Percentiles rank a stretch among this genome's conserved stretches.
Conservation (phyloP, 2,113 vertebrate genomes). For the Seriola rivoliana region DNA sequence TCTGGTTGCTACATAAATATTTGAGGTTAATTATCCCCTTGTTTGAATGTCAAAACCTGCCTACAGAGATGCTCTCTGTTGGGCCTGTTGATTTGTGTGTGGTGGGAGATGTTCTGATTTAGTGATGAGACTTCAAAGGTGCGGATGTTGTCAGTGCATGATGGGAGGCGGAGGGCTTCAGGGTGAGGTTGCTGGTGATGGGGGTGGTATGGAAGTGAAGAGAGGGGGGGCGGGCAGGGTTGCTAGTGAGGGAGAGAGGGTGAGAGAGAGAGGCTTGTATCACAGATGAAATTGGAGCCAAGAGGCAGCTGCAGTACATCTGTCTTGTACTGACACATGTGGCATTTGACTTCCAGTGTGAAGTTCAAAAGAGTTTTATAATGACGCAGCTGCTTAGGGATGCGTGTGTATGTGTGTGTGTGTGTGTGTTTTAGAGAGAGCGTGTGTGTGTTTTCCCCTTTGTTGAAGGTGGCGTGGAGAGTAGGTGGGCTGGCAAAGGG, state of each 20-base stretch:
- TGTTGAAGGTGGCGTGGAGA: constrained; percentile 47
- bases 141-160: constrained; percentile 59
- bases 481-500: constrained; percentile 19
- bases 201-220: constrained; percentile 16
- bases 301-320: constrained; percentile 86
- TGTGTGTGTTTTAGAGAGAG: constrained; percentile 40
- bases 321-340: constrained; percentile 86
- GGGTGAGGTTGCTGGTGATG: constrained; percentile 32
- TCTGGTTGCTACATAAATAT: neutral
- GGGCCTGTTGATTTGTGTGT: constrained; percentile 17
- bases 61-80: constrained; percentile 10
- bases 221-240: neutral
- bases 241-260: constrained; percentile 11
- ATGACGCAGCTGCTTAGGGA: constrained; percentile 84
- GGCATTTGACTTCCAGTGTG: constrained; percentile 86
- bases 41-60: neutral
- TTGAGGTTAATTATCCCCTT: neutral
- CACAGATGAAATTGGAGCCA: constrained; percentile 76
- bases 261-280: constrained; percentile 35
- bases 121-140: constrained; percentile 69
- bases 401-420: constrained; percentile 65
- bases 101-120: constrained; percentile 33
- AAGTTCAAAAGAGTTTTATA: constrained; percentile 87
- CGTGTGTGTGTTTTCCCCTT: constrained; percentile 49
- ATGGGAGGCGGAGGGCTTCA: constrained; percentile 40